These are phyloP conservation scores for Percopsis omiscomaycus DNA, from an alignment of 2,797 vertebrate genomes.

Conservation along the genomic window DNA sequence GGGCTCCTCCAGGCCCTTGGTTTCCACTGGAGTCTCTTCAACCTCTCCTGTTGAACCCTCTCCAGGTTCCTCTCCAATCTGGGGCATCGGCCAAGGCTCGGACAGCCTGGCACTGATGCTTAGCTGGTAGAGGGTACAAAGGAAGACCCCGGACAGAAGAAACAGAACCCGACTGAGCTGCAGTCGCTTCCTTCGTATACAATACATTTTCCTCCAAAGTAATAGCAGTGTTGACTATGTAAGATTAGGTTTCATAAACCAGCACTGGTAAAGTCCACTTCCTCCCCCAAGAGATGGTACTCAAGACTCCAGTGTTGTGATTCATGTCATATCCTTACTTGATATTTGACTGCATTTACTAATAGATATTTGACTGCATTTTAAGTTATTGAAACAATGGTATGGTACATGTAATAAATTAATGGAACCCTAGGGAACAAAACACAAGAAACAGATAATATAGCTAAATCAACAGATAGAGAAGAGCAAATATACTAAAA, in stretches of 20 bases:
- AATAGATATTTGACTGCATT: neutral
- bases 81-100: constrained; percentile 67
- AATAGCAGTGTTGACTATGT: constrained; percentile 44
- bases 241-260: constrained; percentile 55
- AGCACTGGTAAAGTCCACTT: constrained; percentile 41
- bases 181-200: constrained; percentile 79
- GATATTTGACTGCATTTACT: constrained; percentile 1
- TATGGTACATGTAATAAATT: too few relatives aligned
- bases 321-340: constrained; percentile 72
- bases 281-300: constrained; percentile 52
- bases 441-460: neutral
- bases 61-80: constrained; percentile 50
- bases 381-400: constrained; percentile 5
- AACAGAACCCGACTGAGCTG: constrained; percentile 83
- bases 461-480: neutral
- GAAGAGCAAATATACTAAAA: neutral
- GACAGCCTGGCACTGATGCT: constrained; percentile 75
- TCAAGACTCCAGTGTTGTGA: constrained; percentile 31
- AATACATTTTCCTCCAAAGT: constrained; percentile 74
- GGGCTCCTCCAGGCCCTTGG: constrained; percentile 53
- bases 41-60: constrained; percentile 59
- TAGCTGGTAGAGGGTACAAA: constrained; percentile 83
- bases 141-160: constrained; percentile 78
- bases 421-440: neutral
- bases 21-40: constrained; percentile 48